Conservation (phyloP, 2,113 vertebrate genomes). For the Nesogale talazaci region DNA sequence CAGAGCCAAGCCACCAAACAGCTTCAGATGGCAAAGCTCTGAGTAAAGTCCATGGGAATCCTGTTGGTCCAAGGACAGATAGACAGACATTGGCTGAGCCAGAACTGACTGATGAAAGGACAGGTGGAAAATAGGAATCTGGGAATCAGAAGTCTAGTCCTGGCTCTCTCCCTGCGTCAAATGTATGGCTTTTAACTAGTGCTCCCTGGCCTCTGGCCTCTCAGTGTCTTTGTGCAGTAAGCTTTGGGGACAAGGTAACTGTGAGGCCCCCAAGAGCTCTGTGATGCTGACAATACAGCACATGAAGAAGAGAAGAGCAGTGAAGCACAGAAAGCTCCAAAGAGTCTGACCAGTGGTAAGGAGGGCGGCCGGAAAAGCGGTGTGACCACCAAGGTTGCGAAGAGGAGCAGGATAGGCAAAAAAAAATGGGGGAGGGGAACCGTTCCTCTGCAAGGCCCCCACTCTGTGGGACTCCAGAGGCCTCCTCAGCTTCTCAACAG, state of each 20-base stretch:
- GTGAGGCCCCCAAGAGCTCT: background rate
- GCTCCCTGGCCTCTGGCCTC: background rate
- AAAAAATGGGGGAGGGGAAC: background rate
- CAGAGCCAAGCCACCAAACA: background rate
- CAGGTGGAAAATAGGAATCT: background rate
- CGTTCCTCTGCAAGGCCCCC: background rate
- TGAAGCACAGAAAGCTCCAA: background rate
- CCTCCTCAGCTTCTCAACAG: background rate
- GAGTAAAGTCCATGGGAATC: background rate
- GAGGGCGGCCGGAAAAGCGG: background rate
- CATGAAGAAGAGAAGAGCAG: background rate
- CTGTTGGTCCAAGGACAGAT: background rate
- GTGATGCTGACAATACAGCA: too few relatives aligned
- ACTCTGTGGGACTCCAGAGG: background rate
- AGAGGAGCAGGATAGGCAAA: background rate
- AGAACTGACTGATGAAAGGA: background rate
- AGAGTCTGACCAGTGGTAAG: background rate
- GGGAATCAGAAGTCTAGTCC: background rate
- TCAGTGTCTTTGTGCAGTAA: background rate
- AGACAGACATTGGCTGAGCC: background rate
- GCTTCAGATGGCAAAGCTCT: slow-evolving; percentile 1
- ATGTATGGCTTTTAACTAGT: background rate
- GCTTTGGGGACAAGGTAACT: background rate
- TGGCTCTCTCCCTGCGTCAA: background rate
- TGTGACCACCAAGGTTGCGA: background rate